phyloP scores from a whole-genome alignment of 2,113 vertebrate species.

The Athene noctua region DNA sequence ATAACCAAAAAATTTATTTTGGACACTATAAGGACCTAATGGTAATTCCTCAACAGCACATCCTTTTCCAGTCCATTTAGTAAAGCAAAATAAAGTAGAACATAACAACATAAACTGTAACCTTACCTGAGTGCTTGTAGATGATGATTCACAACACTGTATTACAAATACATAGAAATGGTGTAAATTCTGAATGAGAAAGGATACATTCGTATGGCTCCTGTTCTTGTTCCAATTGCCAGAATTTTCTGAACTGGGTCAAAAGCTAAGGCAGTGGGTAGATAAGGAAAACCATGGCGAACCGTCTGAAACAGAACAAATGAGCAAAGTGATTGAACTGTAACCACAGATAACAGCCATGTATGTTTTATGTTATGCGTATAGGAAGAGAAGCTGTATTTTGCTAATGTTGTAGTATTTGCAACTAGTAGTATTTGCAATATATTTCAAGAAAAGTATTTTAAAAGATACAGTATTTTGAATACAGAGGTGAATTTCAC shows the following conservation, averaged over 20 bases:
- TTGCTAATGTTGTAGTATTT: neutral
- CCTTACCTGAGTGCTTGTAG: slow-evolving; percentile 51
- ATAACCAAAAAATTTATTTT: neutral
- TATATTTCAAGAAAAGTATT: neutral
- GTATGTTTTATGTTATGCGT: neutral
- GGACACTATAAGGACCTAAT: neutral
- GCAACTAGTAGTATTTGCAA: neutral
- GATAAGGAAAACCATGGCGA: slow-evolving; percentile 95
- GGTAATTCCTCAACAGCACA: neutral
- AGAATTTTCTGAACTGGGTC: slow-evolving; percentile 98
- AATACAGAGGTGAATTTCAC: neutral
- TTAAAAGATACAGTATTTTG: neutral
- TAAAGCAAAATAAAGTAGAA: neutral
- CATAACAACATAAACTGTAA: neutral
- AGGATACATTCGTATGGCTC: slow-evolving; percentile 98
- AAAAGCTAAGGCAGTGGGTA: slow-evolving; percentile 93
- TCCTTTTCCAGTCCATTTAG: neutral
- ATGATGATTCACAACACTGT: neutral
- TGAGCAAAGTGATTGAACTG: neutral
- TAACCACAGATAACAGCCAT: neutral
- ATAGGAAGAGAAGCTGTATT: neutral
- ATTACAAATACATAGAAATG: slow-evolving; percentile 7
- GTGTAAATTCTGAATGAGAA: slow-evolving; percentile 51
- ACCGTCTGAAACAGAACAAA: slow-evolving; percentile 86
- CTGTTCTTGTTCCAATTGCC: slow-evolving; percentile 92